Evolutionary conservation across 1,140 invertebrate genomes (phyloP).

Genomic region (fruit fly (Drosophila melanogaster)): Release_6_plus_ISO1_MT NT_033777.3:1578001-1578500

Average conservation of each 20-base stretch:
- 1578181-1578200: neutral
- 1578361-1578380: neutral
- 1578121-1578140: neutral
- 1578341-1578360: too few species aligned
- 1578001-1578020: too few species aligned
- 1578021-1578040: too few species aligned
- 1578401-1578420: neutral
- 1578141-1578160: too few species aligned
- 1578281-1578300: too few species aligned
- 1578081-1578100: neutral
- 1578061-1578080: neutral
- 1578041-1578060: too few species aligned
- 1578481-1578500: slow-evolving; percentile 4
- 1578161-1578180: neutral
- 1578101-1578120: neutral
- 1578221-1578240: neutral
- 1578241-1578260: neutral
- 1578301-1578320: neutral
- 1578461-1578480: slow-evolving; percentile 1
- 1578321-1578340: neutral
- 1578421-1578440: neutral
- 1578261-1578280: neutral
- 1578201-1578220: neutral
- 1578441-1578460: slow-evolving; percentile 2
- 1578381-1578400: too few species aligned